A percentile compares a stretch with the other conserved stretches of the same genome.
phyloP scores from a whole-genome alignment of 2,113 vertebrate species.

The zebrafish (Danio rerio) region GRCz12tu NC_133193.1:16484001-16484500 shows the following conservation, averaged over 20 bases:
- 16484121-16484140: constrained; percentile 34
- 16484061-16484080: constrained; percentile 72
- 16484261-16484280: neutral
- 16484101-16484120: constrained; percentile 33
- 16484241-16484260: neutral
- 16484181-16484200: neutral
- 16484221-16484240: neutral
- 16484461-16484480: too few relatives aligned
- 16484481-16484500: too few relatives aligned
- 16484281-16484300: neutral
- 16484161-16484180: neutral
- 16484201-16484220: too few relatives aligned
- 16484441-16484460: too few relatives aligned
- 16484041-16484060: constrained; percentile 68
- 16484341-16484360: too few relatives aligned
- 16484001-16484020: constrained; percentile 61
- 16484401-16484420: too few relatives aligned
- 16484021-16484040: constrained; percentile 76
- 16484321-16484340: too few relatives aligned
- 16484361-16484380: too few relatives aligned
- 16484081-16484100: constrained; percentile 63
- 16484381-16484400: too few relatives aligned
- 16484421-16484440: too few relatives aligned
- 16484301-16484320: too few relatives aligned
- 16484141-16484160: constrained; percentile 32